A percentile compares a stretch with the other conserved stretches of the same genome.
phyloP scores from a whole-genome alignment of 1,140 invertebrate genomes.

The Drosophila ogumai region DNA sequence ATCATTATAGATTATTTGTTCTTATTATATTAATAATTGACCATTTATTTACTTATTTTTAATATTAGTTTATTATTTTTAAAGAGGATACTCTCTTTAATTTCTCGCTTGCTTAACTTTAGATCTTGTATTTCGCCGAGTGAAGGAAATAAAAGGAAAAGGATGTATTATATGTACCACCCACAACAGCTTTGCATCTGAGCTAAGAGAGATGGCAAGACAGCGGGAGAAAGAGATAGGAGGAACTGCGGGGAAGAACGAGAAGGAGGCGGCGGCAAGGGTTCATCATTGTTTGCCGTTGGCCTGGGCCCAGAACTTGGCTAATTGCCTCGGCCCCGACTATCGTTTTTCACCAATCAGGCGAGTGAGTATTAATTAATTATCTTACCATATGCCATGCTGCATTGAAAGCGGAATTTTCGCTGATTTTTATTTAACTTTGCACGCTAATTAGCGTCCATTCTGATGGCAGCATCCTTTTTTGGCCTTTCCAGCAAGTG shows the following conservation, averaged over 20 bases:
- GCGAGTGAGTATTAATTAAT: slow-evolving; percentile 71
- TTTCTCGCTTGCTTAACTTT: neutral
- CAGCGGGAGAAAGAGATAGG: neutral
- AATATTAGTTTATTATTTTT: neutral
- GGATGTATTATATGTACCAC: slow-evolving; percentile 26
- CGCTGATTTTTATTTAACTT: slow-evolving; percentile 72
- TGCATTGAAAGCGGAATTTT: slow-evolving; percentile 66
- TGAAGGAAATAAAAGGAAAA: slow-evolving; percentile 45
- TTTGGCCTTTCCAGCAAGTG: neutral
- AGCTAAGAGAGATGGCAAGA: slow-evolving; percentile 6
- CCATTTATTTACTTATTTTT: neutral
- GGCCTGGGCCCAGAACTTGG: slow-evolving; percentile 49
- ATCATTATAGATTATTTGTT: neutral
- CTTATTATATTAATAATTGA: neutral
- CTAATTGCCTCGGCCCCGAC: slow-evolving; percentile 65
- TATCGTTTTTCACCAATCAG: slow-evolving; percentile 68
- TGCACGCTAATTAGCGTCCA: slow-evolving; percentile 65
- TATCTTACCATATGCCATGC: slow-evolving; percentile 71
- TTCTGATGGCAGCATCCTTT: slow-evolving; percentile 52
- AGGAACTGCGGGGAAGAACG: slow-evolving; percentile 5
- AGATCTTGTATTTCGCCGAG: neutral
- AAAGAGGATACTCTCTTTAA: neutral
- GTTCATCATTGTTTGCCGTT: slow-evolving; percentile 58
- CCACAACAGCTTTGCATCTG: slow-evolving; percentile 32
- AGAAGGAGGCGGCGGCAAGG: slow-evolving; percentile 27